phyloP scores from a whole-genome alignment of 2,888 invertebrate species.

The Mythimna ferrago region DNA sequence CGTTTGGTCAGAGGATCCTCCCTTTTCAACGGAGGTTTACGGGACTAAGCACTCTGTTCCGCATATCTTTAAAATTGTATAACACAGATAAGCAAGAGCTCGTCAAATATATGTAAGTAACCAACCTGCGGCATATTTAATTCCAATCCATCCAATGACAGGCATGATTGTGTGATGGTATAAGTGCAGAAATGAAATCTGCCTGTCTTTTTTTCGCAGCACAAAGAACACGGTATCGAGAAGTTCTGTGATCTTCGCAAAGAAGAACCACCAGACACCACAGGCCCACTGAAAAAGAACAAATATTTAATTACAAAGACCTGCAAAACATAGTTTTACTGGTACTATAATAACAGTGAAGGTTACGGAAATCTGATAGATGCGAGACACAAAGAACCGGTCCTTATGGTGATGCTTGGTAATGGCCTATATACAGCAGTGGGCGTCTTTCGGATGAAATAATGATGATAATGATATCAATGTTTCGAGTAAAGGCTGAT shows the following conservation, averaged over 20 bases:
- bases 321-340: no score
- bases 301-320: not conserved
- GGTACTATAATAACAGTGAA: no score
- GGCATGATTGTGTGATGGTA: slow-evolving; percentile 96
- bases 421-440: no score
- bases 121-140: slow-evolving; percentile 92
- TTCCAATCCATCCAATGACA: slow-evolving; percentile 93
- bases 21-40: no score
- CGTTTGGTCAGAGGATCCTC: no score
- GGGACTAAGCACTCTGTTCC: no score
- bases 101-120: not conserved
- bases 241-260: slow-evolving; percentile 94
- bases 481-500: no score
- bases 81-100: not conserved
- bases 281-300: slow-evolving; percentile 82
- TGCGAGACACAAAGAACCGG: no score
- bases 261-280: slow-evolving; percentile 93
- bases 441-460: no score
- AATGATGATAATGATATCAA: no score
- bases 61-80: not conserved
- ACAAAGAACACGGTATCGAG: slow-evolving; percentile 96
- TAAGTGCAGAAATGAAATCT: slow-evolving; percentile 96
- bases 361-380: no score
- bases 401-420: no score
- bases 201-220: slow-evolving; percentile 95